Evolutionary conservation across 2,113 vertebrate genomes (phyloP).

Genomic region (Bungarus multicinctus): DNA sequence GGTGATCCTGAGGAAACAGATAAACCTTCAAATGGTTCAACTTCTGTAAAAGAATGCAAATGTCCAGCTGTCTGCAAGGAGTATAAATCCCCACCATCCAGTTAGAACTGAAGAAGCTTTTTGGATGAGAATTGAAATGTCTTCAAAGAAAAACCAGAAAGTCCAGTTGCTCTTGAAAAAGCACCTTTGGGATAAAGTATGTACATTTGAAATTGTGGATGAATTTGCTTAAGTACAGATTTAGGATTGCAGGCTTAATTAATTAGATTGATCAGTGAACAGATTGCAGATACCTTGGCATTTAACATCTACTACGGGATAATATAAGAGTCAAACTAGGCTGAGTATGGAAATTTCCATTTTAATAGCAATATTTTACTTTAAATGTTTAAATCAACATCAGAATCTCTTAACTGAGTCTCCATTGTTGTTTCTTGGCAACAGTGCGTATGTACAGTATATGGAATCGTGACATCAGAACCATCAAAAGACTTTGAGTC

Average conservation of each 20-base stretch:
- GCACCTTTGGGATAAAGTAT: background rate
- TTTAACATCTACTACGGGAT: background rate
- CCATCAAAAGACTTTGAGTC: background rate
- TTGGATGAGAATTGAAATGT: too few relatives aligned
- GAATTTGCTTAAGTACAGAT: background rate
- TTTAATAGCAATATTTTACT: background rate
- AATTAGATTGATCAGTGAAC: background rate
- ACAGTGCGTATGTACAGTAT: background rate
- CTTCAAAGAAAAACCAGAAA: too few relatives aligned
- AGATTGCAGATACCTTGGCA: background rate
- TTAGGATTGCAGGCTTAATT: background rate
- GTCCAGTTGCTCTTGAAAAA: too few relatives aligned
- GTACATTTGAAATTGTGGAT: background rate
- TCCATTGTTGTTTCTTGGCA: background rate
- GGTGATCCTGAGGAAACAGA: too few relatives aligned
- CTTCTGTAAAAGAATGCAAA: too few relatives aligned
- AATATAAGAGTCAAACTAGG: background rate
- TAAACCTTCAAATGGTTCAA: too few relatives aligned
- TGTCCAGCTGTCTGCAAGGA: too few relatives aligned
- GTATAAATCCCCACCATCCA: too few relatives aligned
- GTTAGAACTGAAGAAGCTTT: too few relatives aligned
- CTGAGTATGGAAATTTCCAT: background rate
- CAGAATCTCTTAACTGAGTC: background rate
- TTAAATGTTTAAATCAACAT: background rate
- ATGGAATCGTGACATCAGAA: background rate